These are phyloP conservation scores for chimpanzee (Pan troglodytes) DNA, from an alignment of 2,113 vertebrate species.

Conservation along the genomic window DNA sequence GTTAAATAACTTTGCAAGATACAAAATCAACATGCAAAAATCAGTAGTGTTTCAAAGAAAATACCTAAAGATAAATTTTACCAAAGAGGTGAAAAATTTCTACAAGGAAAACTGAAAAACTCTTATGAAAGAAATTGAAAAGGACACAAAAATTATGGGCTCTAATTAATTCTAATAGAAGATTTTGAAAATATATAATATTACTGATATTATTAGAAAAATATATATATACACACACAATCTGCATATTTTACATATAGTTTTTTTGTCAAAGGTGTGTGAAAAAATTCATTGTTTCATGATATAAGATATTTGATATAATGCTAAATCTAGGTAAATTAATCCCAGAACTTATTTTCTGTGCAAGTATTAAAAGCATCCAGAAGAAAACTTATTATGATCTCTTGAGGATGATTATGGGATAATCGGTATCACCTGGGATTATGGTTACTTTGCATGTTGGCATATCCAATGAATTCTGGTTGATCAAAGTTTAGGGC, in stretches of 20 bases:
- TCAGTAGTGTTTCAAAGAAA: background rate
- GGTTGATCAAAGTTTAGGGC: background rate
- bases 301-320: background rate
- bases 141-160: background rate
- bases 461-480: background rate
- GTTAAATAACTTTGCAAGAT: background rate
- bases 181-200: background rate
- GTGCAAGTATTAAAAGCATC: background rate
- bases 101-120: background rate
- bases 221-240: background rate
- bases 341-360: background rate
- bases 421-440: background rate
- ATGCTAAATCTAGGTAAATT: background rate
- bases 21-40: background rate
- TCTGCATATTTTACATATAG: background rate
- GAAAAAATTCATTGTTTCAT: background rate
- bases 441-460: background rate
- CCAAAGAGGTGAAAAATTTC: background rate
- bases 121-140: background rate
- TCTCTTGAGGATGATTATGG: background rate
- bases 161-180: background rate
- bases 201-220: background rate
- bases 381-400: background rate
- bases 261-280: background rate
- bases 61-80: background rate